phyloP scores from a whole-genome alignment of 2,797 vertebrate species.

The Chelon auratus region DNA sequence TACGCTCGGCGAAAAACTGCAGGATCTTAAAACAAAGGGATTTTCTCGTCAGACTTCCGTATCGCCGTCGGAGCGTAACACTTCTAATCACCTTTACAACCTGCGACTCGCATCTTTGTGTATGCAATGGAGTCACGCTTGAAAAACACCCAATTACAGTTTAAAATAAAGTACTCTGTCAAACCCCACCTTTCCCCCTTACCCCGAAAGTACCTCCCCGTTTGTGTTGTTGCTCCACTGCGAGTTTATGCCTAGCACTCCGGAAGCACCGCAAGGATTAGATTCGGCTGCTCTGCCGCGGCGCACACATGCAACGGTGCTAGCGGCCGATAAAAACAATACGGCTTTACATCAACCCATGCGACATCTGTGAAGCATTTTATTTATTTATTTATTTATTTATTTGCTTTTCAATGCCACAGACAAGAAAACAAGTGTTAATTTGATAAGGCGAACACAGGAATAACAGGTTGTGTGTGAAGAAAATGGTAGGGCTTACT shows the following conservation, averaged over 20 bases:
- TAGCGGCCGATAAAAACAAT: conserved; percentile 72
- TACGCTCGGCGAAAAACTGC: conserved; percentile 2
- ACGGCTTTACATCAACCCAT: conserved; percentile 44
- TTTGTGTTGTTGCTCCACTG: conserved; percentile 30
- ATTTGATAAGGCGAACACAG: conserved; percentile 73
- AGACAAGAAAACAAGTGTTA: conserved; percentile 57
- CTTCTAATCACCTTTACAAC: conserved; percentile 37
- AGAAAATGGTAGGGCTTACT: conserved; percentile 84
- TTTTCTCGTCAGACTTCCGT: conserved; percentile 29
- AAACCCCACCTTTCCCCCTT: neutral
- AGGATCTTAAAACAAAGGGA: conserved; percentile 26
- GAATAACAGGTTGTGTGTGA: conserved; percentile 55
- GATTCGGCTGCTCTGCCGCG: conserved; percentile 67
- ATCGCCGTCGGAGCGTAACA: conserved; percentile 29
- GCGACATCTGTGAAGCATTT: conserved; percentile 10
- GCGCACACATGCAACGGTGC: conserved; percentile 71
- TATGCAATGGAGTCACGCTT: conserved; percentile 28
- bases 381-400: neutral
- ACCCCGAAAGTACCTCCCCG: neutral
- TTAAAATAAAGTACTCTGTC: conserved; percentile 29
- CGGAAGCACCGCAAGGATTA: conserved; percentile 68
- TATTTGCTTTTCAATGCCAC: conserved; percentile 17
- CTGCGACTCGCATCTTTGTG: conserved; percentile 22
- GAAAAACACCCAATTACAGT: conserved; percentile 42
- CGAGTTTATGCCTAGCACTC: conserved; percentile 48